Evolutionary conservation across 1,140 invertebrate genomes (phyloP).

Genomic region (Drosophila micromelanica): DNA sequence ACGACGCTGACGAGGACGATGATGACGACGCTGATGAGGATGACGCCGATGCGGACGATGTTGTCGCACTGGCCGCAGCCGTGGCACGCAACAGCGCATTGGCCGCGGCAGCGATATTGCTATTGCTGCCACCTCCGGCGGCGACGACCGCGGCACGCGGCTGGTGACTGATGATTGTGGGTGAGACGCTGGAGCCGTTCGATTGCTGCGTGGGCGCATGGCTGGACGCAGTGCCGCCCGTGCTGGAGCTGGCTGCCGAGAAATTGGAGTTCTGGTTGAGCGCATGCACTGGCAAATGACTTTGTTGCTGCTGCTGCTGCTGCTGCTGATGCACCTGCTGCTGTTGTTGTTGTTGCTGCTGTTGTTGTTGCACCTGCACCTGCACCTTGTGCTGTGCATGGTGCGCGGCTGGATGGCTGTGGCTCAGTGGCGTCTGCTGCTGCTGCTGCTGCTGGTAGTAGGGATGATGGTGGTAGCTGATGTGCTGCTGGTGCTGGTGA

Average conservation of each 20-base stretch:
- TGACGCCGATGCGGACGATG: conserved; percentile 22
- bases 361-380: conserved; percentile 36
- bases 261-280: conserved; percentile 82
- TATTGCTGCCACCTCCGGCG: conserved; percentile 47
- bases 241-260: conserved; percentile 79
- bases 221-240: conserved; percentile 79
- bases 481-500: conserved; percentile 78
- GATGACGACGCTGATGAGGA: conserved; percentile 60
- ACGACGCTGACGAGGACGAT: conserved; percentile 59
- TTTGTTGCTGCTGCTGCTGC: conserved; percentile 41
- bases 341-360: too few species aligned
- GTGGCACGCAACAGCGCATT: conserved; percentile 66
- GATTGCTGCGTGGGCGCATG: conserved; percentile 81
- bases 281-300: conserved; percentile 73
- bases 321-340: conserved; percentile 24
- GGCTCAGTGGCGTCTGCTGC: conserved; percentile 40
- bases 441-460: conserved; percentile 73
- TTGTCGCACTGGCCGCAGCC: conserved; percentile 37
- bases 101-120: conserved; percentile 67
- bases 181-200: conserved; percentile 77
- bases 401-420: conserved; percentile 28
- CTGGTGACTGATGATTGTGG: conserved; percentile 60
- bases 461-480: conserved; percentile 76
- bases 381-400: conserved; percentile 47
- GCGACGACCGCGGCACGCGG: conserved; percentile 13